Percentiles rank a stretch among this genome's conserved stretches.
Conservation (phyloP, 2,113 vertebrate species). For the Todiramphus chloris region DNA sequence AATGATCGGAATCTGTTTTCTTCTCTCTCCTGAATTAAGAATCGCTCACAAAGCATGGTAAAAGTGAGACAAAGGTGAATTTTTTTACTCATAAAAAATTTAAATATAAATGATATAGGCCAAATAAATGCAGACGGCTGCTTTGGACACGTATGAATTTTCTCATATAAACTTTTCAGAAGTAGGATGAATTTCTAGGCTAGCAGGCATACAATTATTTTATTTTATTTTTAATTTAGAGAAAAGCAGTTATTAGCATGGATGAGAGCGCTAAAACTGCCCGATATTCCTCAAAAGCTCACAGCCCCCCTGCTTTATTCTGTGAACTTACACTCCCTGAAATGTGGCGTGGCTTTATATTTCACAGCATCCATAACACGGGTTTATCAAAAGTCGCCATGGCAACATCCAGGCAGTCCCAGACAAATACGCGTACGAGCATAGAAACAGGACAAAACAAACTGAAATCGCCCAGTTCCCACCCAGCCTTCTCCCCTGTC, state of each 20-base stretch:
- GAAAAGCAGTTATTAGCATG: background rate
- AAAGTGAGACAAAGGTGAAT: background rate
- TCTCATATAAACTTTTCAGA: background rate
- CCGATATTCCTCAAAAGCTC: background rate
- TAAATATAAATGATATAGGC: background rate
- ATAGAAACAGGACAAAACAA: constrained; percentile 63
- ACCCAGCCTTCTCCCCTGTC: background rate
- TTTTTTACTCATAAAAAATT: background rate
- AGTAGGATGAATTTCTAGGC: background rate
- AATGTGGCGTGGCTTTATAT: constrained; percentile 2
- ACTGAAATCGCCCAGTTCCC: constrained; percentile 7
- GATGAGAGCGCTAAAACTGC: background rate
- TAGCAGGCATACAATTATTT: background rate
- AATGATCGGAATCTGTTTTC: background rate
- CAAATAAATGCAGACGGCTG: background rate
- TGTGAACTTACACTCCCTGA: background rate
- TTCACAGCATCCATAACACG: constrained; percentile 32
- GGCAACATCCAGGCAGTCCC: constrained; percentile 23
- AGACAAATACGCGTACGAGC: constrained; percentile 26
- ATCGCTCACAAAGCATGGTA: accelerated
- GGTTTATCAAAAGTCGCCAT: constrained; percentile 64
- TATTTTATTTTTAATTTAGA: background rate
- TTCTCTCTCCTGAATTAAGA: background rate
- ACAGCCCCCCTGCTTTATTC: background rate
- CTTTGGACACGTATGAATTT: background rate